Percentiles rank a stretch among this genome's conserved stretches.
Conservation (phyloP, 1,140 invertebrate genomes). For the Zelostemma sp. region DNA sequence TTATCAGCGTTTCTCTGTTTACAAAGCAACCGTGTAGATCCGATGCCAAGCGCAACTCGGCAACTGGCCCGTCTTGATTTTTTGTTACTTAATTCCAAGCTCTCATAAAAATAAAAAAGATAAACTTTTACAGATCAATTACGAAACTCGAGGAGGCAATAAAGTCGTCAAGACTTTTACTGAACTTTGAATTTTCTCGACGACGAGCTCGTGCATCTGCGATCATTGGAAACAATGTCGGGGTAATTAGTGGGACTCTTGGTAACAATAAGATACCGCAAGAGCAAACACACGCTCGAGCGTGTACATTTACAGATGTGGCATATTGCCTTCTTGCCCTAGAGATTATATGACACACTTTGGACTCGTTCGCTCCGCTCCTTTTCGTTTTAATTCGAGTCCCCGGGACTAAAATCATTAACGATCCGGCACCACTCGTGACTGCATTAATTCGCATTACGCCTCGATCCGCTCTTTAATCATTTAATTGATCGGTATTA, state of each 20-base stretch:
- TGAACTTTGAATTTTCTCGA: constrained; percentile 14
- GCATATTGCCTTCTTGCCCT: neutral
- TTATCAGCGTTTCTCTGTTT: constrained; percentile 3
- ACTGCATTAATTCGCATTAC: too few species aligned
- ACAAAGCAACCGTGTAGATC: neutral
- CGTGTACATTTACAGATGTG: constrained; percentile 2
- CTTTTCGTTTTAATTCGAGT: neutral
- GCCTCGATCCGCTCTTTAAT: too few species aligned
- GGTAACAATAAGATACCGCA: constrained; percentile 37
- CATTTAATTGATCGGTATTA: too few species aligned
- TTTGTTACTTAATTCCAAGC: too few species aligned
- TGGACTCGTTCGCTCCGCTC: neutral
- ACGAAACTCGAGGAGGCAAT: too few species aligned
- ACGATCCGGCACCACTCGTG: too few species aligned
- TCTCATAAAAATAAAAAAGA: too few species aligned
- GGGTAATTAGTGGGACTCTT: constrained; percentile 49
- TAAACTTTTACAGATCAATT: too few species aligned
- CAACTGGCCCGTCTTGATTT: too few species aligned
- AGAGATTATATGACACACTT: constrained; percentile 2
- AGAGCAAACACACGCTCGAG: constrained; percentile 6
- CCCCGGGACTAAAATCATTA: neutral
- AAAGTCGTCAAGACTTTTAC: neutral
- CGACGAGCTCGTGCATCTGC: constrained; percentile 17
- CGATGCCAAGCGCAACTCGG: too few species aligned
- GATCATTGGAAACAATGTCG: constrained; percentile 38